phyloP scores from a whole-genome alignment of 2,797 vertebrate species.

The Scolopax rusticola region DNA sequence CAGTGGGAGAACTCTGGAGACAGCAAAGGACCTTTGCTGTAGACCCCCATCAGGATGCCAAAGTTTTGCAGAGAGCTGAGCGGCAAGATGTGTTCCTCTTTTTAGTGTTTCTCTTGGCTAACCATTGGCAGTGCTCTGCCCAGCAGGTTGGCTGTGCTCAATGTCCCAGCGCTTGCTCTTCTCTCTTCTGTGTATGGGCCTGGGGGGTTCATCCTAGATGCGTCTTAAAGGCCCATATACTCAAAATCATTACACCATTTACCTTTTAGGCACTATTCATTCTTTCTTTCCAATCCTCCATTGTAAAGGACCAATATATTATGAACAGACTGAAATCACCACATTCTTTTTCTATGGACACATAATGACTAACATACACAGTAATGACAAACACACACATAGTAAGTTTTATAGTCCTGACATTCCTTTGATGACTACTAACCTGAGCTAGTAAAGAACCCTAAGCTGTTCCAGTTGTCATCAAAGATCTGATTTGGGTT shows the following conservation, averaged over 20 bases:
- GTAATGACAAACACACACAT: not conserved
- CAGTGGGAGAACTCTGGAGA: not conserved
- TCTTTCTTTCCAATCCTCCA: not conserved
- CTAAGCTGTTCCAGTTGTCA: conserved; percentile 43
- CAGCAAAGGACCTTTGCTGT: not conserved
- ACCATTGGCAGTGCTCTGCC: not conserved
- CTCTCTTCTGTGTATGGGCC: not conserved
- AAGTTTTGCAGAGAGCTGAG: not conserved
- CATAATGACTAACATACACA: not conserved
- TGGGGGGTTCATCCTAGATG: not conserved
- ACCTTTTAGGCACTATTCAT: not conserved
- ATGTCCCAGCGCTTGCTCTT: not conserved
- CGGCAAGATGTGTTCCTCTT: not conserved
- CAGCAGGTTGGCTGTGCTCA: not conserved
- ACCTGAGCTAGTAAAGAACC: not conserved
- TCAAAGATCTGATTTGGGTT: conserved; percentile 11
- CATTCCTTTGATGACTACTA: conserved; percentile 13
- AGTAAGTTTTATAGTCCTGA: not conserved
- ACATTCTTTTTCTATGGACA: not conserved
- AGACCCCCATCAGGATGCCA: not conserved
- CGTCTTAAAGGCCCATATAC: not conserved
- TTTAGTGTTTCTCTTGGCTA: not conserved
- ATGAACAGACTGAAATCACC: not conserved
- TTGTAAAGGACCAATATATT: not conserved
- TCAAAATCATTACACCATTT: not conserved